These are phyloP conservation scores for Caracal caracal DNA, from an alignment of 2,113 vertebrate species.

Conservation along the genomic window DNA sequence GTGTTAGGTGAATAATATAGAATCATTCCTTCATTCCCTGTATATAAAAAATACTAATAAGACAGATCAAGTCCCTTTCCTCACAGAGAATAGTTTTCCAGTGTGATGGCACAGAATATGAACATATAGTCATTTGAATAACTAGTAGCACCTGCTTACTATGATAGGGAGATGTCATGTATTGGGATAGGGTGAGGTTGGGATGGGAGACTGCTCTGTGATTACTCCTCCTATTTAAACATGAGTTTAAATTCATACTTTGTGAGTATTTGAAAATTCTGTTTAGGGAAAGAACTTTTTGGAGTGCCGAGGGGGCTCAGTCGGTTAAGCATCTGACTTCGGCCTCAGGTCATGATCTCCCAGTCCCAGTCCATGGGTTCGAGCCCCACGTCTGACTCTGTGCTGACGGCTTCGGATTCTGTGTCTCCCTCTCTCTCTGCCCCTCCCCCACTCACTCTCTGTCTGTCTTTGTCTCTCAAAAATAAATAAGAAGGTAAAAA, in stretches of 20 bases:
- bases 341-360: too few relatives aligned
- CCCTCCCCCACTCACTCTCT: too few relatives aligned
- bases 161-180: not conserved
- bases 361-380: too few relatives aligned
- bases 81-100: not conserved
- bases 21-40: not conserved
- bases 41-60: not conserved
- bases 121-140: not conserved
- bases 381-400: too few relatives aligned
- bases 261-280: not conserved
- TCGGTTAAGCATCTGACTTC: too few relatives aligned
- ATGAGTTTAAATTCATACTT: not conserved
- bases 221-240: not conserved
- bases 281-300: not conserved
- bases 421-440: too few relatives aligned
- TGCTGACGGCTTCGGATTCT: too few relatives aligned
- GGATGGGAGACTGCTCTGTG: fast-evolving
- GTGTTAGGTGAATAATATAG: not conserved
- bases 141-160: not conserved
- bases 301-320: too few relatives aligned
- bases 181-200: not conserved
- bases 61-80: not conserved
- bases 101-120: not conserved
- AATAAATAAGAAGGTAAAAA: too few relatives aligned
- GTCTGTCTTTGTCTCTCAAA: too few relatives aligned